Percentiles rank a stretch among this genome's conserved stretches.
These are phyloP conservation scores for Charanyca ferruginea DNA, from an alignment of 2,888 invertebrate genomes.

Conservation along the genomic window DNA sequence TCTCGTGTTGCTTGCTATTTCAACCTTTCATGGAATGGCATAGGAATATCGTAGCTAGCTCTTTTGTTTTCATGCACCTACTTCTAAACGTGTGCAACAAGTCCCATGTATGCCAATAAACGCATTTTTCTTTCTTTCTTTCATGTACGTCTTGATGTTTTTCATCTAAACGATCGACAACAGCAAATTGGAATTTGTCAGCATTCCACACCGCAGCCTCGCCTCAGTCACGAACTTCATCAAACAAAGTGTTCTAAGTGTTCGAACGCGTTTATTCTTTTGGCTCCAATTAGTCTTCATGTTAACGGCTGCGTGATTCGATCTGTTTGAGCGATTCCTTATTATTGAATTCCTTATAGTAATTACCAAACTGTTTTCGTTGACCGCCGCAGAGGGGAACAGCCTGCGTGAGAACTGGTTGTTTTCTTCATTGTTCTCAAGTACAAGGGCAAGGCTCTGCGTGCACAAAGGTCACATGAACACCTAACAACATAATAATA, in stretches of 20 bases:
- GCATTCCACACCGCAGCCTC: constrained; percentile 16
- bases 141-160: no score
- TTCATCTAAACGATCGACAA: background rate
- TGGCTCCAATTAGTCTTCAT: background rate
- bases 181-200: background rate
- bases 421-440: constrained; percentile 28
- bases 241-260: constrained; percentile 4
- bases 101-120: no score
- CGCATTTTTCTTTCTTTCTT: no score
- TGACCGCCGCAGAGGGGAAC: constrained; percentile 11
- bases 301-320: constrained; percentile 14
- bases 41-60: no score
- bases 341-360: constrained; percentile 4
- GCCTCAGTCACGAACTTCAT: constrained; percentile 8
- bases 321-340: constrained; percentile 1
- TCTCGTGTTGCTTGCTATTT: no score
- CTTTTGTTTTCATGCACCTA: no score
- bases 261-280: background rate
- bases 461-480: constrained; percentile 33
- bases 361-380: constrained; percentile 5
- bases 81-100: no score
- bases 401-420: constrained; percentile 37
- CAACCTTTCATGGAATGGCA: no score
- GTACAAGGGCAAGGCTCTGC: constrained; percentile 37
- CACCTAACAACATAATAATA: constrained; percentile 9